Base-by-base conservation (phyloP, 1,140 invertebrate genomes). In the Wasmannia auropunctata region DNA sequence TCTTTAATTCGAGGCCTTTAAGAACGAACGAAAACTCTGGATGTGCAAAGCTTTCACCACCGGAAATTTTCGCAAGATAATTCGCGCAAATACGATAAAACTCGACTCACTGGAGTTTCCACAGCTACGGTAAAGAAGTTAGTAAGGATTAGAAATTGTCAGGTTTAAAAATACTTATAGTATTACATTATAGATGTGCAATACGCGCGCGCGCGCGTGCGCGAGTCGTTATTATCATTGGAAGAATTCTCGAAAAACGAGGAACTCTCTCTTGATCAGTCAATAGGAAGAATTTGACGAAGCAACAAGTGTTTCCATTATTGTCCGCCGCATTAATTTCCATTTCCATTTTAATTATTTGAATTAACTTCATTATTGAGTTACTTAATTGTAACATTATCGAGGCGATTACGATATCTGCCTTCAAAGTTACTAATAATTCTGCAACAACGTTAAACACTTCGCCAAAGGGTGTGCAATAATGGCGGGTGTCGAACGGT, bases 301-400 rank as follows among this genome's bases (percentile, higher is more conserved):
- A 86, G 85, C 85, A 86, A 86, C 85, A 86, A 86, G 85, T 86
- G 85, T 86, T 86, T 86, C 63, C 60, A 62, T 86, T 86, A 80
- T 58, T 86, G 62, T 69, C 34, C 19, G 46, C 22, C 10, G 86
- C 67, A 58, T 31, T n/a, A 43, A 72, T 83, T 83, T 34, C 37
- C 79, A 56, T 58, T 46, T 31, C 40, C 67, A 72, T 74, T 83
- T 83, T 83, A 83, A 60, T 80, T 80, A 80, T 83, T 74, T 74
- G 79, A 83, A 83, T 83, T 83, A 83, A 74, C 79, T 34, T 74
- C 28, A 58, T 83, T 58, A 83, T 72, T 46, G 28, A 58, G 69
- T 83, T 83, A 74, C 67, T 83, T 83, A 83, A 83, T 83, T 74
- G 67, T 72, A 83, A 74, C 51, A 74, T 83, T 83, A 83, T 83